Base-by-base conservation (phyloP, 23 tunicate genomes). In the Ascidia mentula region DNA sequence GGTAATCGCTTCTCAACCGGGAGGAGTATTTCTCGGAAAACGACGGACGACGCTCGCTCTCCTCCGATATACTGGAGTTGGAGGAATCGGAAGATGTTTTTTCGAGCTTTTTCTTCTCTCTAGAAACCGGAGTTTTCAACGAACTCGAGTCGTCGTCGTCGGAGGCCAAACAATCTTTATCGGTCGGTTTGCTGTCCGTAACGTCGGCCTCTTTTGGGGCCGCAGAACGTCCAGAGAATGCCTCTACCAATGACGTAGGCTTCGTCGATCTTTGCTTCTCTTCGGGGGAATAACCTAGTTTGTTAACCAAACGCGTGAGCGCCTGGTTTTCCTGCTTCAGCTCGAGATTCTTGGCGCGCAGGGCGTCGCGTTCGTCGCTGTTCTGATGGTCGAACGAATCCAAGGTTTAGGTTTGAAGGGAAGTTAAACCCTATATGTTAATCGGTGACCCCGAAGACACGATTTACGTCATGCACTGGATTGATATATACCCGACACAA, bases 261-360 rank as follows among this genome's bases (percentile, higher is more conserved):
- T 53, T 53, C 4, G 12, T 20, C 24, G 65, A 72, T 12, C 76
- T 72, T 38, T 37, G 38, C 76, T 72, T 36, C 18, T 37, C 38
- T 18, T 61, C 79, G 70, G 75, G 33, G n/a, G n/a, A n/a, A 36
- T 45, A 83, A 31, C 96, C 80, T 30, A 90, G 72, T 53, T 82
- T 85, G 46, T 82, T 84, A 2, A 85, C 84, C 36, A 91, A 39
- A 5, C 97, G 73, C 9, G 77, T 82, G 17, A 85, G 87, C 3
- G 97, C 84, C 36, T 32, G 59, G 82, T 91, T 91, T 45, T 91
- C 90, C 33, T 89, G 87, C 37, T 85, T 82, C 77, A 91, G 45
- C 40, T 85, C 91, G 72, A 72, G 80, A 61, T 91, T 91, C 26
- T 72, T 76, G 9, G 85, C 69, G 34, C 77, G 74, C 46, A 90